Conservation (phyloP, 2,797 vertebrate species). For the Crenuchus spilurus region DNA sequence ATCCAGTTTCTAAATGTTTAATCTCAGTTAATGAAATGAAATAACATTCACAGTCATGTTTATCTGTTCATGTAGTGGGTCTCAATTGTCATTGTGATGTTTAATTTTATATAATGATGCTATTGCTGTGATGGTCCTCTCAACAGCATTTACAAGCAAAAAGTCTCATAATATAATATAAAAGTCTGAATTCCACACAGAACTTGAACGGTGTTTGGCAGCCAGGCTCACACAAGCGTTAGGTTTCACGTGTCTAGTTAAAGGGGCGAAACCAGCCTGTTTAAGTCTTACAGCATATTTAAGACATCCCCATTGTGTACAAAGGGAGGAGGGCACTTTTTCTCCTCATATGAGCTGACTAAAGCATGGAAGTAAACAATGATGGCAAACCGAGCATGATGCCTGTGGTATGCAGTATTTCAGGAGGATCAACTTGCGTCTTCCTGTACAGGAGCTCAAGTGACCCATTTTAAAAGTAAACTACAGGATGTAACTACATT, state of each 20-base stretch:
- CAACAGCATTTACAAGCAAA: no score
- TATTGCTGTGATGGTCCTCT: no score
- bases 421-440: slow-evolving; percentile 46
- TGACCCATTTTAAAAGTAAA: background rate
- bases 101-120: no score
- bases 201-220: no score
- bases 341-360: slow-evolving; percentile 45
- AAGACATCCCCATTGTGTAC: slow-evolving; percentile 45
- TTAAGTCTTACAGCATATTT: slow-evolving; percentile 35
- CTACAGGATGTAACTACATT: background rate
- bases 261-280: slow-evolving; percentile 51
- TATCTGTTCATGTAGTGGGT: no score
- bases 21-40: no score
- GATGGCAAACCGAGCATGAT: slow-evolving; percentile 25
- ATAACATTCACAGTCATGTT: no score
- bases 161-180: no score
- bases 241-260: slow-evolving; percentile 44
- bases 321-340: slow-evolving; percentile 50
- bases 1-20: no score
- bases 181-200: slow-evolving; percentile 38
- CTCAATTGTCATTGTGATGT: no score
- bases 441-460: slow-evolving; percentile 37
- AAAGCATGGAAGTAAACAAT: slow-evolving; percentile 43
- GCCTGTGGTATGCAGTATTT: slow-evolving; percentile 48
- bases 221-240: slow-evolving; percentile 52